Evolutionary conservation across 2,113 vertebrate species (phyloP), one percentile per base, ranked within the genome.

Genomic region (Girardinichthys multiradiatus): DNA sequence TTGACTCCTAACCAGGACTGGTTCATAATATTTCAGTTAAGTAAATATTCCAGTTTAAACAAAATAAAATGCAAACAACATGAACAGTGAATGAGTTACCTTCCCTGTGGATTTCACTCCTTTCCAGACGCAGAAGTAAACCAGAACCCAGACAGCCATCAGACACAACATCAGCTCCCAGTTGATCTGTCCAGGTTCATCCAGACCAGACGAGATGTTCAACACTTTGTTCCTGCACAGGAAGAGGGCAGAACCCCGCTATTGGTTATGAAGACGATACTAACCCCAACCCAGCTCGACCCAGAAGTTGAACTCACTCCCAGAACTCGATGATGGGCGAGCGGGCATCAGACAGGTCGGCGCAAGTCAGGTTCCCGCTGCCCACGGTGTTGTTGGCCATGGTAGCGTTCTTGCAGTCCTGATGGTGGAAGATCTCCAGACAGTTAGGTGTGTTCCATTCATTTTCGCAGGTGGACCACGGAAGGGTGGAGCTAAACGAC

Each of bases 71-170:
- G 6, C 31, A 33, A 33, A 6, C 31, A 33, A 3, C 31, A 33
- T 33, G 3, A 33, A 33, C 31, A 59, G 21, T 61, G 29, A 19
- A 10, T 7, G 27, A 33, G 33, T 70, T 79, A 95, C 95, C 94
- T 95, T 95, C 64, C 94, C 94, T 0, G 94, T 93, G 42, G 94
- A 95, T 72, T 95, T 95, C 74, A 95, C 95, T n/a, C 95, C 95
- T 73, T 95, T 95, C 95, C 95, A 95, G 57, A 95, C 94, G 1
- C 95, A 95, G 91, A 95, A 95, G 75, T 95, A 95, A 62, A 95
- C 93, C 83, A 95, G 74, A 2, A 94, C 68, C 95, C 95, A 95
- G 51, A 94, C 94, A 1, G 87, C 91, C 72, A 94, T 29, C 80
- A 95, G 87, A 84, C 95, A 95, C 79, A 95, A 35, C 33, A 90